Conservation (phyloP, 2,888 invertebrate genomes). For the Dryobota labecula region DNA sequence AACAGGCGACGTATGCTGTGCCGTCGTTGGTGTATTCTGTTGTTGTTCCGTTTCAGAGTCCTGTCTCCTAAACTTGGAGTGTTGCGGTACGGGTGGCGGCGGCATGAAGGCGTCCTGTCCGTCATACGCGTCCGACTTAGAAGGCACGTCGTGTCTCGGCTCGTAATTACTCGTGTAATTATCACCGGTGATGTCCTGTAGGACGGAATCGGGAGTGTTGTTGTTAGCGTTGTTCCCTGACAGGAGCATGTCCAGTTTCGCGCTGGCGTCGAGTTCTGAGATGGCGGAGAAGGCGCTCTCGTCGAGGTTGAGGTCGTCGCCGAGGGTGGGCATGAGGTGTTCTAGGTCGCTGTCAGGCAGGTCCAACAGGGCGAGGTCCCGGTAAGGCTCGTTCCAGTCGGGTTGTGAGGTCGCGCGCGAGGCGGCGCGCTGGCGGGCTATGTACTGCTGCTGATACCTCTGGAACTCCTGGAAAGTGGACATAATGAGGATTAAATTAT, state of each 20-base stretch:
- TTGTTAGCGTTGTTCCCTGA: constrained; percentile 66
- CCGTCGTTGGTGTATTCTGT: constrained; percentile 24
- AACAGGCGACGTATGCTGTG: constrained; percentile 22
- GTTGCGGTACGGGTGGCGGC: constrained; percentile 80
- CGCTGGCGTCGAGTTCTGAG: constrained; percentile 80
- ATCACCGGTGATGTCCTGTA: constrained; percentile 80
- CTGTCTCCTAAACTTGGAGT: constrained; percentile 66
- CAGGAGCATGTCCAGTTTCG: constrained; percentile 84
- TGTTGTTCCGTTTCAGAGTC: constrained; percentile 50
- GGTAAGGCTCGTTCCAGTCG: constrained; percentile 89
- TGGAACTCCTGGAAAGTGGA: constrained; percentile 89
- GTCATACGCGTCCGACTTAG: constrained; percentile 64
- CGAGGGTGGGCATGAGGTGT: constrained; percentile 91
- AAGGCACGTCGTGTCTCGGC: constrained; percentile 60
- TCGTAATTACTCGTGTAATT: constrained; percentile 73
- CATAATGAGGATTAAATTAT: background rate
- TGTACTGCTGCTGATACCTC: constrained; percentile 92
- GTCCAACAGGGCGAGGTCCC: constrained; percentile 86
- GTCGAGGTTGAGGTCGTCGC: constrained; percentile 91
- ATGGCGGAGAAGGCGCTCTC: constrained; percentile 82
- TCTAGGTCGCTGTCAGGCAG: constrained; percentile 91
- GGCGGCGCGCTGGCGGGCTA: constrained; percentile 89
- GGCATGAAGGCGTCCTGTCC: constrained; percentile 81
- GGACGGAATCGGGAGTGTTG: constrained; percentile 73
- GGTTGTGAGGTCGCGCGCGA: constrained; percentile 80